These are phyloP conservation scores for Zalophus californianus DNA, from an alignment of 2,797 vertebrate species.

Conservation along the genomic window DNA sequence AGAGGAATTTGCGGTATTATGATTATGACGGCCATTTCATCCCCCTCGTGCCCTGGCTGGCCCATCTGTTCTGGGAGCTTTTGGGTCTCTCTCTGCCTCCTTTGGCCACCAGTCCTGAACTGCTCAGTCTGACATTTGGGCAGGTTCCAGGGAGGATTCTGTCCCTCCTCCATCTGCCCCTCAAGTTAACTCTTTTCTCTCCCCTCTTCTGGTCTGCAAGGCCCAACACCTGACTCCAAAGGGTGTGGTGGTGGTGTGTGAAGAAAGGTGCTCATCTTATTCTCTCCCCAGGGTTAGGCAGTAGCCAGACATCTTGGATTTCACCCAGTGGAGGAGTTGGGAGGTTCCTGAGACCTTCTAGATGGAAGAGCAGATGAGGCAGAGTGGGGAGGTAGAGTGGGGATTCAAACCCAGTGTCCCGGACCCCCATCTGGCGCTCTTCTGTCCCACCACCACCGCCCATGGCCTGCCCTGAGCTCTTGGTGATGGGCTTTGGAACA, in stretches of 20 bases:
- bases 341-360: neutral
- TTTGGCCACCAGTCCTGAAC: constrained; percentile 65
- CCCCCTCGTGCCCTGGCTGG: constrained; percentile 34
- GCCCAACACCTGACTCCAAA: neutral
- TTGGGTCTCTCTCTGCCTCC: constrained; percentile 55
- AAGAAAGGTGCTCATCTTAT: neutral
- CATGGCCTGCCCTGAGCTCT: neutral
- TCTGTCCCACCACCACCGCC: too few species aligned
- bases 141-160: constrained; percentile 61
- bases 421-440: neutral
- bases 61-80: constrained; percentile 77
- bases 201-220: neutral
- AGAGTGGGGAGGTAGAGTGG: rapidly evolving
- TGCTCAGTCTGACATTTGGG: constrained; percentile 67
- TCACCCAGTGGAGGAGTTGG: neutral
- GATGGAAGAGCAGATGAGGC: neutral
- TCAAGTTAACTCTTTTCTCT: constrained; percentile 50
- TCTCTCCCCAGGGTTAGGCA: neutral
- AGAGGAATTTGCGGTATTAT: constrained; percentile 73
- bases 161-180: constrained; percentile 60
- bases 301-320: neutral
- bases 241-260: rapidly evolving
- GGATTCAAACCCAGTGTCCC: neutral
- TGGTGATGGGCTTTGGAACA: too few species aligned
- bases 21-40: constrained; percentile 1